Percentiles rank a stretch among this genome's conserved stretches.
Conservation (phyloP, 2,888 invertebrate species). For the Alloscopus bannaensis region DNA sequence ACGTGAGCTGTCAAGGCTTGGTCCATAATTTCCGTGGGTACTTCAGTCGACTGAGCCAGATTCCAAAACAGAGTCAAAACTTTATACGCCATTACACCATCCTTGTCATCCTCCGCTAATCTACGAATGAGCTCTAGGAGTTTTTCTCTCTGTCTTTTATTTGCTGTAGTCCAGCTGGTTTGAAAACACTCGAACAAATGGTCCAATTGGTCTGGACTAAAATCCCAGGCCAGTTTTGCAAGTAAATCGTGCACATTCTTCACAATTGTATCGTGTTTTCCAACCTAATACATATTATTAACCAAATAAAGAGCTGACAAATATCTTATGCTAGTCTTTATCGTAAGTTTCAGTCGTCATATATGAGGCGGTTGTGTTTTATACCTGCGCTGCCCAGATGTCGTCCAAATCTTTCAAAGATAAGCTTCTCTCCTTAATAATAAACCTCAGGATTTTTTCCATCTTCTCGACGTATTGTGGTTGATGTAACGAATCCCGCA, state of each 20-base stretch:
- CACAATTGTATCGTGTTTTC: slow-evolving; percentile 98
- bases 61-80: slow-evolving; percentile 97
- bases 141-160: slow-evolving; percentile 96
- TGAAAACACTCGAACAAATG: slow-evolving; percentile 94
- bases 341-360: too few relatives aligned
- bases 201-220: slow-evolving; percentile 96
- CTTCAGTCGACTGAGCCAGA: slow-evolving; percentile 95
- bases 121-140: slow-evolving; percentile 94
- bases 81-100: slow-evolving; percentile 99
- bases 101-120: slow-evolving; percentile 98
- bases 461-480: slow-evolving; percentile 98
- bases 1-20: slow-evolving; percentile 96
- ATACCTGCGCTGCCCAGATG: slow-evolving; percentile 95
- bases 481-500: slow-evolving; percentile 96
- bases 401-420: slow-evolving; percentile 94
- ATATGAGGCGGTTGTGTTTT: too few relatives aligned
- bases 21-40: slow-evolving; percentile 97
- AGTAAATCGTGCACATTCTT: slow-evolving; percentile 97
- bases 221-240: slow-evolving; percentile 98
- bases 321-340: too few relatives aligned
- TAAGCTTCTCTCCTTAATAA: slow-evolving; percentile 94
- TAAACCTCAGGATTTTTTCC: slow-evolving; percentile 97
- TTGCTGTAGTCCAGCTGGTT: slow-evolving; percentile 94
- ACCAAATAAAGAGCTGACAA: too few relatives aligned
- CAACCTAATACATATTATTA: too few relatives aligned